Evolutionary conservation across 64 coral and sea anemone species (phyloP).

Genomic region (Montipora sp.): DNA sequence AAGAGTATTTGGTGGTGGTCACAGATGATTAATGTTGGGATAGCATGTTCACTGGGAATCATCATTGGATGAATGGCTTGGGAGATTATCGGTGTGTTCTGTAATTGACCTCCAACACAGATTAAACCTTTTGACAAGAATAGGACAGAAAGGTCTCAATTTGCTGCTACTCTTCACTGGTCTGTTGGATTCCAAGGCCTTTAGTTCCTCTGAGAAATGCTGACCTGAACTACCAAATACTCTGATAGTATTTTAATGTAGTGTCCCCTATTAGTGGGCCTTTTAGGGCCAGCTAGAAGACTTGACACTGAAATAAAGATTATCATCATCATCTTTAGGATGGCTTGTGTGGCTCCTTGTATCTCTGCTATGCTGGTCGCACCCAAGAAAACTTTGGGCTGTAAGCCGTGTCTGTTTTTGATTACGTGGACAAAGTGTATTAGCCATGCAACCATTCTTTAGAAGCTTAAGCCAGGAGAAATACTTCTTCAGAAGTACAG

Average conservation of each 20-base stretch:
- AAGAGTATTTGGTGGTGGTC: not conserved
- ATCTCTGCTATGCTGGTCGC: not conserved
- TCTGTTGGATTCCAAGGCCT: not conserved
- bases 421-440: not conserved
- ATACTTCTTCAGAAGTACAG: not conserved
- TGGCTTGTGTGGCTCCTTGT: too few species aligned
- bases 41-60: not conserved
- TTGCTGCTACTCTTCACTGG: not conserved
- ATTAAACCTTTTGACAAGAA: not conserved
- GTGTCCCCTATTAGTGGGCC: too few species aligned
- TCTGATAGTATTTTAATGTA: too few species aligned
- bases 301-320: too few species aligned
- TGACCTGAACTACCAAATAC: not conserved
- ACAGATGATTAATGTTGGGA: not conserved
- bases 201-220: not conserved
- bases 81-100: not conserved
- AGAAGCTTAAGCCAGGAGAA: conserved; percentile 21
- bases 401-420: too few species aligned
- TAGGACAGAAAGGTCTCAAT: not conserved
- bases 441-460: not conserved
- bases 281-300: too few species aligned
- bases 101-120: not conserved
- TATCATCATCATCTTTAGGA: not conserved
- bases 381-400: too few species aligned
- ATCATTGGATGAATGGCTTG: not conserved